Conservation (phyloP, 1,140 invertebrate species). For the Arion vulgaris region DNA sequence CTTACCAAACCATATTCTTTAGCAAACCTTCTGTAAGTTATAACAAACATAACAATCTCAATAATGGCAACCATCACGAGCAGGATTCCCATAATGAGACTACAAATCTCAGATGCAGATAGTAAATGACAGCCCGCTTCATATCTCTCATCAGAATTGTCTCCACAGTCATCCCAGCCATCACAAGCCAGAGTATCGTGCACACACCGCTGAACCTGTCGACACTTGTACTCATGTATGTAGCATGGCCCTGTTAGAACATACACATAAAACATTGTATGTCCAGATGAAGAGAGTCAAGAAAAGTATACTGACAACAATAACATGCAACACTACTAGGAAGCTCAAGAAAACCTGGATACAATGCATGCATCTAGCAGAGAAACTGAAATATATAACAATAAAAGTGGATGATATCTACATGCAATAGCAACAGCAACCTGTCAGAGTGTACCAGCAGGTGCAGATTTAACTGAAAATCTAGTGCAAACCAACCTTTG, state of each 20-base stretch:
- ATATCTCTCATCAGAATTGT: constrained; percentile 21
- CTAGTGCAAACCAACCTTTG: too few species aligned
- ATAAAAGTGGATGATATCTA: too few species aligned
- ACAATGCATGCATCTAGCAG: too few species aligned
- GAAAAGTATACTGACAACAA: too few species aligned
- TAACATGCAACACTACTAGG: background rate
- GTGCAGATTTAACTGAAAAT: too few species aligned
- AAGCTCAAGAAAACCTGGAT: constrained; percentile 5
- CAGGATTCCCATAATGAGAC: constrained; percentile 21
- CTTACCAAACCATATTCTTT: constrained; percentile 14
- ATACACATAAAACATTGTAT: too few species aligned
- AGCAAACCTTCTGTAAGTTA: constrained; percentile 1
- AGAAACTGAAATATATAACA: too few species aligned
- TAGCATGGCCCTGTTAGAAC: constrained; percentile 26
- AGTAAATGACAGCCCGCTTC: constrained; percentile 29
- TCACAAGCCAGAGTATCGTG: constrained; percentile 33
- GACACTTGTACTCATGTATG: constrained; percentile 26
- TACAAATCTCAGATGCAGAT: constrained; percentile 28
- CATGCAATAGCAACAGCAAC: too few species aligned
- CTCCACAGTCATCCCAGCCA: constrained; percentile 40
- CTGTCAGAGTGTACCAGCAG: too few species aligned
- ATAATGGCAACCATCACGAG: background rate
- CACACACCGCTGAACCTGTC: constrained; percentile 25
- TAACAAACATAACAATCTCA: background rate
- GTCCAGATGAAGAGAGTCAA: too few species aligned